Percentiles rank a stretch among this genome's conserved stretches.
These are phyloP conservation scores for Pemphigus obesinymphae DNA, from an alignment of 1,140 invertebrate genomes.

Conservation along the genomic window DNA sequence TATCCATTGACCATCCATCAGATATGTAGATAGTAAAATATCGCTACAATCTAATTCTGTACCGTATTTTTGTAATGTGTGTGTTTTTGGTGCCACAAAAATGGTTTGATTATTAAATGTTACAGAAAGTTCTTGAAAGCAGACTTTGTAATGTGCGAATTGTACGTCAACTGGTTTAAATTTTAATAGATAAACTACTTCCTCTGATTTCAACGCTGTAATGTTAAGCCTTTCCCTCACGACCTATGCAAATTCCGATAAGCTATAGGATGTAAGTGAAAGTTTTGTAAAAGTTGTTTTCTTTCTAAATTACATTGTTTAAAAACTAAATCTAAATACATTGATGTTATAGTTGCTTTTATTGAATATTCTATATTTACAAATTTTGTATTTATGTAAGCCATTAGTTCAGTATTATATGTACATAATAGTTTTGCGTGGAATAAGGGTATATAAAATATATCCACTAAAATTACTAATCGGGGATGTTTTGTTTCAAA, in stretches of 20 bases:
- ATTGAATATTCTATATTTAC: no score
- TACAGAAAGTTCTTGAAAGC: constrained; percentile 7
- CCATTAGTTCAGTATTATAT: background rate
- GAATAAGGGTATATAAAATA: background rate
- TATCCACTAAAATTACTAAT: background rate
- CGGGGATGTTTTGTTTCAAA: background rate
- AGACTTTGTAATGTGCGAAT: no score
- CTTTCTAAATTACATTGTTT: constrained; percentile 2
- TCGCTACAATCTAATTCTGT: constrained; percentile 6
- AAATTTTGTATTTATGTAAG: background rate
- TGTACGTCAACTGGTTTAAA: background rate
- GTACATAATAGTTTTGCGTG: background rate
- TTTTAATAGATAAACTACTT: background rate
- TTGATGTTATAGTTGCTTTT: background rate
- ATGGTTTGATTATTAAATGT: background rate
- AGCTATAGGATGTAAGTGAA: background rate
- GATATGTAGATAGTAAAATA: background rate
- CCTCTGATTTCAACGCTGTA: background rate
- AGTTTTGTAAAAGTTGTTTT: background rate
- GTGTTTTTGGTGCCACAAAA: background rate
- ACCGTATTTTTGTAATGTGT: no score
- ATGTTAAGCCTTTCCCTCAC: background rate
- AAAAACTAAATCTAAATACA: background rate
- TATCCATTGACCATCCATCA: background rate
- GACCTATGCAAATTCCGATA: background rate